These are phyloP conservation scores for Oeneis ivallda DNA, from an alignment of 2,888 invertebrate species.

Conservation along the genomic window DNA sequence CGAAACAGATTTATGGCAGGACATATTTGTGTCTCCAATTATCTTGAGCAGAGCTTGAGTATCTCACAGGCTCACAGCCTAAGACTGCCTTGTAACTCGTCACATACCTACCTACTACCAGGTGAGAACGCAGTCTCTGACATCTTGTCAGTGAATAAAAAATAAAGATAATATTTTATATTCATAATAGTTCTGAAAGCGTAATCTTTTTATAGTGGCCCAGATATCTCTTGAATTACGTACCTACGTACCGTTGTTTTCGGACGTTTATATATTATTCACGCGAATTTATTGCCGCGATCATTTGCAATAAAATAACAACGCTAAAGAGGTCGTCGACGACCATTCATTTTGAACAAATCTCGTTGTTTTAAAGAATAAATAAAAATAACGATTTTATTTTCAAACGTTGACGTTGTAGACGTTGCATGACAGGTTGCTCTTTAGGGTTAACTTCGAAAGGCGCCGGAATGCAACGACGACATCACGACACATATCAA, in stretches of 20 bases:
- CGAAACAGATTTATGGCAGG: too few relatives aligned
- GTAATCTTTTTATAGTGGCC: constrained; percentile 49
- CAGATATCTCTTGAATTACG: constrained; percentile 64
- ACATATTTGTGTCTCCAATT: too few relatives aligned
- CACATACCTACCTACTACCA: too few relatives aligned
- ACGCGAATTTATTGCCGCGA: constrained; percentile 64
- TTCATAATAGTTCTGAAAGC: constrained; percentile 25
- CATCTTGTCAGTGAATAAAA: too few relatives aligned
- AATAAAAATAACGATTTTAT: constrained; percentile 39
- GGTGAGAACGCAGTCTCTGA: too few relatives aligned
- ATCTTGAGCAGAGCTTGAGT: too few relatives aligned
- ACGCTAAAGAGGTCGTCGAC: constrained; percentile 67
- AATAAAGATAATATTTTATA: too few relatives aligned
- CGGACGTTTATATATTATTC: constrained; percentile 52
- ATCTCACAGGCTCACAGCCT: too few relatives aligned
- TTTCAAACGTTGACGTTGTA: constrained; percentile 33
- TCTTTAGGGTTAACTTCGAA: constrained; percentile 6
- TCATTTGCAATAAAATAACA: constrained; percentile 62
- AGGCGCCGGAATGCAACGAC: not conserved
- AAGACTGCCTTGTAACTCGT: too few relatives aligned
- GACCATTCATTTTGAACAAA: constrained; percentile 53
- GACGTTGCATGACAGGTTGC: constrained; percentile 4
- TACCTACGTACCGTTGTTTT: constrained; percentile 41
- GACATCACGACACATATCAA: not conserved
- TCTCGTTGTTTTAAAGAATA: constrained; percentile 39